Base-by-base conservation (phyloP, 2,797 vertebrate genomes). In the Pachyuromys duprasi region DNA sequence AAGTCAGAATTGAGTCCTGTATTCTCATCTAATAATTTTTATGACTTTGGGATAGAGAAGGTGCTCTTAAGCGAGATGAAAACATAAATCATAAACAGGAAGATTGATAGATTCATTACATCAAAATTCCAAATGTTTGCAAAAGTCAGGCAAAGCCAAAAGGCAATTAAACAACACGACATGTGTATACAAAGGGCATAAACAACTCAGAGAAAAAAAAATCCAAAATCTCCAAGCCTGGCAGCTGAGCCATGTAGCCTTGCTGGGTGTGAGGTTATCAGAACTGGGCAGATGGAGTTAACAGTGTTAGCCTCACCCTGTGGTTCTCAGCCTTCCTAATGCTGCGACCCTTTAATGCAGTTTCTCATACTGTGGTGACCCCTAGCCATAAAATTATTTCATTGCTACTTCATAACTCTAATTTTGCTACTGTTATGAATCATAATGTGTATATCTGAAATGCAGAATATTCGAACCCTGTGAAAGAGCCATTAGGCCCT, bases 11-110 rank as follows among this genome's bases (percentile, higher is more conserved):
- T 45, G 90, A 86, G 24, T 53, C 57, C 53, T 70, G 13, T 20
- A 8, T 87, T 75, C 96, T 90, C 78, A 39, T 76, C 70, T 88
- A 72, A 92, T 83, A 83, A 76, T 70, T 88, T 80, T 87, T 88
- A 84, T 84, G 91, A 84, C 55, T 87, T 83, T 78, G 65, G 70
- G 26, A 70, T 67, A 89, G 36, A 57, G 69, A 82, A 95, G 87
- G 88, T 31, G 45, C 70, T 89, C 84, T 93, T 94, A 78, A 91
- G 42, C 45, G 62, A 86, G 20, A 89, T 70, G 18, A 75, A 95
- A 90, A 79, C 53, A 80, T 72, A 82, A 90, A 70, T 84, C 53
- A 83, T 28, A 83, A 92, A 93, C 20, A n/a, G 63, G 91, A 83
- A 94, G 86, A 86, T 3, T 82, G 69, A 74, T 45, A 80, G 84